Percentiles rank a stretch among this genome's conserved stretches.
phyloP scores from a whole-genome alignment of 2,797 vertebrate species.

The Pangasius mekongensis region DNA sequence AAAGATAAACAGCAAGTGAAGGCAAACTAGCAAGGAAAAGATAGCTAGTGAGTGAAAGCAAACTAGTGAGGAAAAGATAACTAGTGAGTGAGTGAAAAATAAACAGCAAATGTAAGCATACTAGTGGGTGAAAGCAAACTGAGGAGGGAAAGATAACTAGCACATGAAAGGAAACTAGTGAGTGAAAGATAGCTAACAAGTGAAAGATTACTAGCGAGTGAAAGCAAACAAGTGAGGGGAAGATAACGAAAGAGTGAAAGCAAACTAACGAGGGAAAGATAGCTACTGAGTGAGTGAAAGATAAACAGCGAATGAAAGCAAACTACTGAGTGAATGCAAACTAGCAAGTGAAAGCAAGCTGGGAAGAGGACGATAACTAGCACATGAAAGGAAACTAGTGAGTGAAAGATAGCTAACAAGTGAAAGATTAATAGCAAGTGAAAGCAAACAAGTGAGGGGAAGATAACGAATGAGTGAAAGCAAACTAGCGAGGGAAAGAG shows the following conservation, averaged over 20 bases:
- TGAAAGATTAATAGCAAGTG: too few species aligned
- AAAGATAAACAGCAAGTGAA: background rate
- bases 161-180: background rate
- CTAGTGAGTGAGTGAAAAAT: background rate
- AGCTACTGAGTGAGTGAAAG: background rate
- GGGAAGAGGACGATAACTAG: background rate
- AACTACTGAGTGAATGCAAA: background rate
- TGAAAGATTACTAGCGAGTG: background rate
- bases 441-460: too few species aligned
- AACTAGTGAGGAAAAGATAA: too few species aligned
- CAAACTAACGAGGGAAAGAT: background rate
- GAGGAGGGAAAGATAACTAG: background rate
- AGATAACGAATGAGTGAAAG: background rate
- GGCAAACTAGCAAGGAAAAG: background rate
- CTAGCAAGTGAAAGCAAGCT: background rate
- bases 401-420: too few species aligned
- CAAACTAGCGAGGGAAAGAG: too few species aligned
- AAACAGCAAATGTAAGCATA: background rate
- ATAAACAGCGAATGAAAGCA: background rate
- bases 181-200: background rate
- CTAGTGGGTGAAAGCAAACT: background rate
- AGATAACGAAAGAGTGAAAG: background rate
- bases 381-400: background rate
- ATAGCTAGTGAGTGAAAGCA: background rate
- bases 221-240: background rate